phyloP scores from a whole-genome alignment of 2,888 invertebrate species.

The Caenorhabditis angaria region DNA sequence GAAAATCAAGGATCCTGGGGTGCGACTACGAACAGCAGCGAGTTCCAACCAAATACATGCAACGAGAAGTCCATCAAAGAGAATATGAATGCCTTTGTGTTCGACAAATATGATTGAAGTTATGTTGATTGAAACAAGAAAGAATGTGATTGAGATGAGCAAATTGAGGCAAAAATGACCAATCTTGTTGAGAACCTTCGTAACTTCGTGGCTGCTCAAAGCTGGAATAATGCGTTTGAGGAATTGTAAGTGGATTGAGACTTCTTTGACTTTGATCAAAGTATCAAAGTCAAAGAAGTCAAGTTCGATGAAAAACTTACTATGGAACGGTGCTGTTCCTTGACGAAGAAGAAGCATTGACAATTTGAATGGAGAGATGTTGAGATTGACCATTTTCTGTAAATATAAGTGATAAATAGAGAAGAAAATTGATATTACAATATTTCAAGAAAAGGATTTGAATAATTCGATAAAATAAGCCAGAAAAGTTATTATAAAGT shows the following conservation, averaged over 20 bases:
- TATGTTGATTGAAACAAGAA: slow-evolving; percentile 4
- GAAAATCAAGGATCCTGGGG: slow-evolving; percentile 16
- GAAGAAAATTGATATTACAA: too few species aligned
- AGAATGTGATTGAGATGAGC: slow-evolving; percentile 10
- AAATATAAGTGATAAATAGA: slow-evolving; percentile 10
- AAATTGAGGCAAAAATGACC: slow-evolving; percentile 30
- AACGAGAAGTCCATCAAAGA: slow-evolving; percentile 10
- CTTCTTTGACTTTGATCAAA: not conserved
- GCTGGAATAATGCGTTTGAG: slow-evolving; percentile 20
- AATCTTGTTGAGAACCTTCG: slow-evolving; percentile 23
- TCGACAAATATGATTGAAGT: not conserved
- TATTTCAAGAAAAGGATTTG: too few species aligned
- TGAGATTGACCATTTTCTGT: slow-evolving; percentile 13
- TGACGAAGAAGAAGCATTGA: slow-evolving; percentile 23
- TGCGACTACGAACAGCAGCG: slow-evolving; percentile 22
- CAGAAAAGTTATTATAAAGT: too few species aligned
- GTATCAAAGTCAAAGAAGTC: not conserved
- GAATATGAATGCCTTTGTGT: not conserved
- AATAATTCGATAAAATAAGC: not conserved
- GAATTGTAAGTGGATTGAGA: not conserved
- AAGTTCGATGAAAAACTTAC: slow-evolving; percentile 11
- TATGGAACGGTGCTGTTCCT: slow-evolving; percentile 16
- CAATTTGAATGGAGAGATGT: slow-evolving; percentile 14
- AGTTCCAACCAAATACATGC: slow-evolving; percentile 29
- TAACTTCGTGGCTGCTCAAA: slow-evolving; percentile 12